Conservation (phyloP, 2,113 vertebrate species). For the Labrus mixtus region DNA sequence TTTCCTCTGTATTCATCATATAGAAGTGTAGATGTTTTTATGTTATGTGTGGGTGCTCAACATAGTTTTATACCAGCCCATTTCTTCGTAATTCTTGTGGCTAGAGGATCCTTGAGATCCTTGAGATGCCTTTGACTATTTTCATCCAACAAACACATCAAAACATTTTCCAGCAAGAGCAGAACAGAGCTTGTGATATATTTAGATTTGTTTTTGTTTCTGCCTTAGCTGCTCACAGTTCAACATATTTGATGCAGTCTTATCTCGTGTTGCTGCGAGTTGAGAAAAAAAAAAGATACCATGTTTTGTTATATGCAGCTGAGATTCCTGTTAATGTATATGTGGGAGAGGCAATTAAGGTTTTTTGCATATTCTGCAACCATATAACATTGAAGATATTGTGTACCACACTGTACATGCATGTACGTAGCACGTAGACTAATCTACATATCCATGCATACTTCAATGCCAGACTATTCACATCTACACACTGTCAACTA, state of each 20-base stretch:
- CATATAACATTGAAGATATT: not conserved
- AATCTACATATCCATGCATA: not conserved
- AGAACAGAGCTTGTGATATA: conserved; percentile 16
- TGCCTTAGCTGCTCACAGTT: not conserved
- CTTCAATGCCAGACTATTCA: not conserved
- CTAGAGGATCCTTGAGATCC: not conserved
- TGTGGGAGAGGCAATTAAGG: not conserved
- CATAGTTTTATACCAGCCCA: not conserved
- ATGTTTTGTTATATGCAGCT: not conserved
- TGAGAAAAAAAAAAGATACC: not conserved
- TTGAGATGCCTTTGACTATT: not conserved
- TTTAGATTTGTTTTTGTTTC: conserved; percentile 15
- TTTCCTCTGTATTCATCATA: conserved; percentile 37
- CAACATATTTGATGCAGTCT: not conserved
- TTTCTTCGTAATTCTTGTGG: not conserved
- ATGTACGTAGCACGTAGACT: not conserved
- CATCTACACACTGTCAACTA: too few species aligned
- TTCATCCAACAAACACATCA: not conserved
- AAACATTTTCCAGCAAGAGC: not conserved
- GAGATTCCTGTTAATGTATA: not conserved
- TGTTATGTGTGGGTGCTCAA: not conserved
- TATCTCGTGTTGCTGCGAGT: not conserved
- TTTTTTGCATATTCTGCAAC: not conserved
- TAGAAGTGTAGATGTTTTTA: conserved; percentile 2
- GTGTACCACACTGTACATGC: not conserved